Conservation (phyloP, 2,797 vertebrate genomes). For the Poecilia picta region DNA sequence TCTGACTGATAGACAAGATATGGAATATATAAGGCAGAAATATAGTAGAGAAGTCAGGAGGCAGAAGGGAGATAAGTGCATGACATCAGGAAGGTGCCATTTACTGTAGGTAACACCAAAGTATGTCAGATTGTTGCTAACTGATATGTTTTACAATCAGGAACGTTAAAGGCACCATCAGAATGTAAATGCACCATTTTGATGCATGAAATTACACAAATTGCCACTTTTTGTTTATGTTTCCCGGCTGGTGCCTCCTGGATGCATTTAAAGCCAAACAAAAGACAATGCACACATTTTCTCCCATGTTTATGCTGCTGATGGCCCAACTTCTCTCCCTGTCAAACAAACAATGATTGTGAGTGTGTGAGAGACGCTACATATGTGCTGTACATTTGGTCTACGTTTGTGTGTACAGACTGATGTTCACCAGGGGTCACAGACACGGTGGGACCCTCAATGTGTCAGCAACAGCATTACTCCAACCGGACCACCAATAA, state of each 20-base stretch:
- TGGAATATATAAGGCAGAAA: slow-evolving; percentile 25
- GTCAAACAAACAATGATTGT: slow-evolving; percentile 57
- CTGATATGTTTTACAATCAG: neutral
- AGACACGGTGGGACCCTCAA: slow-evolving; percentile 22
- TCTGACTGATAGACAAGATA: slow-evolving; percentile 38
- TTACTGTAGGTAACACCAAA: neutral
- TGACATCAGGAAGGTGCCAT: neutral
- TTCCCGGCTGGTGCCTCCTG: slow-evolving; percentile 30
- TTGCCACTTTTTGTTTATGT: slow-evolving; percentile 1
- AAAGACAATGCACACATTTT: slow-evolving; percentile 41
- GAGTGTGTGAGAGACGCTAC: slow-evolving; percentile 52
- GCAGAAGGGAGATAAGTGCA: slow-evolving; percentile 6
- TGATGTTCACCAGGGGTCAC: slow-evolving; percentile 27
- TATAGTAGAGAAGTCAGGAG: slow-evolving; percentile 16
- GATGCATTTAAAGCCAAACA: slow-evolving; percentile 33
- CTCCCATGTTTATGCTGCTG: slow-evolving; percentile 60
- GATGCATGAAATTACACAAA: slow-evolving; percentile 9
- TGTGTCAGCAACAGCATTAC: slow-evolving; percentile 41
- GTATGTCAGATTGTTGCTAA: neutral
- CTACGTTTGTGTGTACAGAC: neutral
- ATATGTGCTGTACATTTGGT: slow-evolving; percentile 30
- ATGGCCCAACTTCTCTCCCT: slow-evolving; percentile 38
- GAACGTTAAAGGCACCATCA: neutral
- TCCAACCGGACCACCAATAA: too few species aligned
- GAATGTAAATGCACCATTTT: neutral